Evolutionary conservation across 2,888 invertebrate genomes (phyloP), one percentile per base, ranked within the genome.

Genomic region (Gymnocheta viridis): DNA sequence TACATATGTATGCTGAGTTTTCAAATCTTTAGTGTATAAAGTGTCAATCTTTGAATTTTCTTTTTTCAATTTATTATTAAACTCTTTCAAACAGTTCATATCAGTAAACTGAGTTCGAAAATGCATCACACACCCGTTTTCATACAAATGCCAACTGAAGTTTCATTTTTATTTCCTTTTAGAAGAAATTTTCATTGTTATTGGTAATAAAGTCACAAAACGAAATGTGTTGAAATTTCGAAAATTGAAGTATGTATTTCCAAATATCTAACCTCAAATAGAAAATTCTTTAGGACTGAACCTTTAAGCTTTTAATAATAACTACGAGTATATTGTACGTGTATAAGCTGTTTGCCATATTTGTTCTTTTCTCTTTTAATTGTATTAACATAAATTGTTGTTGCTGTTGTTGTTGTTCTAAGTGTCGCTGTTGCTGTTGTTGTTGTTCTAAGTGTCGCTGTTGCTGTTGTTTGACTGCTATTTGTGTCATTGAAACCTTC

Each of bases 371-470:
- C 69, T 62, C 44, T 35, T 38, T 66, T 38, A 58, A 64, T 64
- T 76, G 29, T 72, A 76, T 82, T 77, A 64, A 72, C 41, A 77
- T 51, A 77, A 82, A 72, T 72, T 77, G 38, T 77, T 76, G 51
- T 72, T 66, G 9, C n/a, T n/a, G n/a, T n/a, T n/a, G n/a, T n/a
- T n/a, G n/a, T 62, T 73, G 62, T 73, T 35, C 17, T 22, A 32
- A 47, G 24, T 73, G 73, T 47, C 44, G 19, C 56, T 56, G 29
- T 24, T 32, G 60, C 49, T 70, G 44, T 54, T 51, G 54, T 41
- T 58, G n/a, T 62, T 73, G 62, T 73, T 35, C 17, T 22, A 32
- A 47, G 24, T 73, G 73, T 47, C 44, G 19, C 56, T 56, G 29
- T 24, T 32, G 60, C 49, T 70, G 44, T 54, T 51, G 54, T 41